Base-by-base conservation (phyloP, 2,113 vertebrate genomes). In the Scytalopus superciliaris region DNA sequence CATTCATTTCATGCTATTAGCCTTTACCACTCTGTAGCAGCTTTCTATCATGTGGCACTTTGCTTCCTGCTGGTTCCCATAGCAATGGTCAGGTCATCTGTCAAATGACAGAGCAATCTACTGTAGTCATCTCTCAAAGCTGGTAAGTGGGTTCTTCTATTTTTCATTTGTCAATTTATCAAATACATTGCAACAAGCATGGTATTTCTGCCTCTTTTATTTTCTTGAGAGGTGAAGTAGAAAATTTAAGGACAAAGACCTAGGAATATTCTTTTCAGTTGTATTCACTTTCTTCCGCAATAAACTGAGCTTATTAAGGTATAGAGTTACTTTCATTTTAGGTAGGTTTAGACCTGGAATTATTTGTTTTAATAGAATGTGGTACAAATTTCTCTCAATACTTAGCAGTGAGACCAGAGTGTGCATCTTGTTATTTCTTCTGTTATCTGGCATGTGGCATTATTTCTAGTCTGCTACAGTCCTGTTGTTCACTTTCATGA, bases 31-130 rank as follows among this genome's bases (percentile, higher is more conserved):
- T 21, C n/a, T 19, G 28, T 14, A 55, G 60, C 45, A 90, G 72
- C 62, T 93, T 91, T 83, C 42, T 90, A 16, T 76, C 77, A 18
- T 50, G 18, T n/a, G 67, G 45, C 64, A 64, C 23, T 94, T 94
- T 81, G 63, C 64, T 95, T 92, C 78, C 64, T 89, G 28, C 60
- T 94, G 67, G 67, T 95, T 95, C 67, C 59, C 84, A 96, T 90
- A 63, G 78, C 75, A 88, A 91, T 94, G 57, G 73, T 83, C 77
- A 75, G 64, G n/a, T 75, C 89, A 57, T 69, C n/a, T 82, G 35
- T 93, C 76, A 90, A 94, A 80, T 57, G 49, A 83, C 57, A 47
- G 88, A 94, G 66, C 53, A 60, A 78, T 57, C 80, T 24, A 76
- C 14, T 87, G 27, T 28, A 91, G 39, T 40, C 30, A 80, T 82